phyloP scores from a whole-genome alignment of 1,140 invertebrate species.

The Cylas formicarius region DNA sequence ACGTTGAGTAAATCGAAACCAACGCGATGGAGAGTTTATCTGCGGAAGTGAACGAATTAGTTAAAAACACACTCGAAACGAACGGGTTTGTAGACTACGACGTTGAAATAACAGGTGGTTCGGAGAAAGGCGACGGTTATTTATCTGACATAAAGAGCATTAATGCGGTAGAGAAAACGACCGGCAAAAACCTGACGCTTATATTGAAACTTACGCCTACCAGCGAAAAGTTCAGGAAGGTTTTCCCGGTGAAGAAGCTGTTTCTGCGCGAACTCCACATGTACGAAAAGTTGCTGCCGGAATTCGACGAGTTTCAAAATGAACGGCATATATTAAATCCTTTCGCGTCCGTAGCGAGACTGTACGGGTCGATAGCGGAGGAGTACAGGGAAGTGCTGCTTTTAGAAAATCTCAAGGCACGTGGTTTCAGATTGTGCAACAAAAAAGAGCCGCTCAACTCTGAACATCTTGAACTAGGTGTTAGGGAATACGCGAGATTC shows the following conservation, averaged over 20 bases:
- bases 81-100: too few relatives aligned
- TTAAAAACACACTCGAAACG: too few relatives aligned
- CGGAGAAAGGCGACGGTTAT: constrained; percentile 24
- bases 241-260: constrained; percentile 15
- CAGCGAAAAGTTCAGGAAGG: constrained; percentile 16
- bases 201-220: constrained; percentile 21
- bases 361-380: constrained; percentile 36
- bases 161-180: constrained; percentile 11
- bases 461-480: constrained; percentile 43
- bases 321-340: constrained; percentile 18
- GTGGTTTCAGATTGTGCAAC: constrained; percentile 44
- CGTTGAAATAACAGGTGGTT: too few relatives aligned
- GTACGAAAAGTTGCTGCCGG: constrained; percentile 20
- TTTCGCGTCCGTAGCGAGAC: constrained; percentile 33
- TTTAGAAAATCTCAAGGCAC: constrained; percentile 47
- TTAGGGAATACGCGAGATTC: constrained; percentile 47
- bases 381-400: constrained; percentile 44
- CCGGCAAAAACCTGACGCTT: constrained; percentile 12
- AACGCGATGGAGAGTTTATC: too few relatives aligned
- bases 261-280: constrained; percentile 28
- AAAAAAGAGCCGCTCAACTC: constrained; percentile 42
- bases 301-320: constrained; percentile 20
- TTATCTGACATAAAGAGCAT: constrained; percentile 18
- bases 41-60: too few relatives aligned
- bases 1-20: too few relatives aligned